Percentiles rank a stretch among this genome's conserved stretches.
Evolutionary conservation across 2,113 vertebrate species (phyloP).

Genomic region (Anhinga rufa): DNA sequence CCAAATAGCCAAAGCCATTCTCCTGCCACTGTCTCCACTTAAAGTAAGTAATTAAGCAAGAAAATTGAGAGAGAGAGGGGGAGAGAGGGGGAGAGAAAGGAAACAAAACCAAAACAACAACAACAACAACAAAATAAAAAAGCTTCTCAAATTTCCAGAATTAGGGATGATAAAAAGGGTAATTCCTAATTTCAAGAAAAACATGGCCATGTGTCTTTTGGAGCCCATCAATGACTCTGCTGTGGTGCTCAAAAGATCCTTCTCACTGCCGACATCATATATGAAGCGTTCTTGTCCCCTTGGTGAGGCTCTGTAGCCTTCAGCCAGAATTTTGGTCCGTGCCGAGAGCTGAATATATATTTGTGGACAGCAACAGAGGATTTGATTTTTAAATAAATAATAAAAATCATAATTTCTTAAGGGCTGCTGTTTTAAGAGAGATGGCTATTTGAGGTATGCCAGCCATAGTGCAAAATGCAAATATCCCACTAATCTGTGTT

Average conservation of each 20-base stretch:
- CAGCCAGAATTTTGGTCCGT: background rate
- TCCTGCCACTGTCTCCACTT: background rate
- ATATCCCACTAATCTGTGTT: background rate
- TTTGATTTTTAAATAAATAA: background rate
- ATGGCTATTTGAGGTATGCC: background rate
- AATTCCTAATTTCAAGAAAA: background rate
- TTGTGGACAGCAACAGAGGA: background rate
- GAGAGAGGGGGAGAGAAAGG: no score
- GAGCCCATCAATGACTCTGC: background rate
- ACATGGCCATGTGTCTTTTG: background rate
- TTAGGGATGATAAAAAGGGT: background rate
- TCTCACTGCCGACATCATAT: background rate
- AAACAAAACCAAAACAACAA: background rate
- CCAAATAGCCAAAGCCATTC: background rate
- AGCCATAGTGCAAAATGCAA: background rate
- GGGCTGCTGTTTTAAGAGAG: background rate
- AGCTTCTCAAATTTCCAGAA: background rate
- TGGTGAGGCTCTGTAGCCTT: background rate
- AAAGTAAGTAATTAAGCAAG: background rate
- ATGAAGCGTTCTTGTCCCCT: background rate
- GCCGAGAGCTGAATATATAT: background rate
- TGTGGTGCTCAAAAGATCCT: background rate
- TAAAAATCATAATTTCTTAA: background rate
- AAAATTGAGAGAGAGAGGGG: accelerated
- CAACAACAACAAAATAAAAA: background rate